A percentile compares a stretch with the other conserved stretches of the same genome.
These are phyloP conservation scores for Notodonta dromedarius DNA, from an alignment of 2,888 invertebrate genomes.

Conservation along the genomic window DNA sequence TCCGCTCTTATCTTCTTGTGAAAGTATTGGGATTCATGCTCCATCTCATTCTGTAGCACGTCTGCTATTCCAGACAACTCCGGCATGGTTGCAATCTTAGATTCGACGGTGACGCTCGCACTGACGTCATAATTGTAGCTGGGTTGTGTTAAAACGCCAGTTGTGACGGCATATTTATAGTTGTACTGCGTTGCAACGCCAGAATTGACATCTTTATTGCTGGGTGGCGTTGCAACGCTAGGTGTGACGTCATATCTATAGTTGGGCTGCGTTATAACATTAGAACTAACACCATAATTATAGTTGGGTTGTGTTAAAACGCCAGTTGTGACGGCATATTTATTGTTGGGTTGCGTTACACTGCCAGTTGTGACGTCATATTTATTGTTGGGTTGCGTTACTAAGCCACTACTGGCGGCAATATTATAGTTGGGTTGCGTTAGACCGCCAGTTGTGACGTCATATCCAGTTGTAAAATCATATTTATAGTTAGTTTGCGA, in stretches of 20 bases:
- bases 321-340: not conserved
- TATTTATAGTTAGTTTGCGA: not conserved
- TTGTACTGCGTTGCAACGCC: not conserved
- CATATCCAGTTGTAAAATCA: not conserved
- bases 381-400: not conserved
- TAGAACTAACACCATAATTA: slow-evolving; percentile 2
- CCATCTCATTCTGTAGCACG: slow-evolving; percentile 9
- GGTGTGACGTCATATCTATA: no score
- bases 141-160: not conserved
- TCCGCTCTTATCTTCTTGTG: slow-evolving; percentile 60
- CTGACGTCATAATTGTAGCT: not conserved
- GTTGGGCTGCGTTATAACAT: not conserved
- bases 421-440: no score
- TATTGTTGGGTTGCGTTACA: no score
- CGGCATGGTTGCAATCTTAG: slow-evolving; percentile 9
- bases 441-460: not conserved
- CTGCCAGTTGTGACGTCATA: not conserved
- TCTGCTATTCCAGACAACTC: slow-evolving; percentile 17
- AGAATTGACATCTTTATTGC: slow-evolving; percentile 4
- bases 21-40: slow-evolving; percentile 43
- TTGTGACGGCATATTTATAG: no score
- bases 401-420: not conserved
- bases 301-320: slow-evolving; percentile 1
- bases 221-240: not conserved
- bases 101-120: not conserved